Base-by-base conservation (phyloP, 64 coral and sea anemone species). In the Dendrophyllia cribrosa region DNA sequence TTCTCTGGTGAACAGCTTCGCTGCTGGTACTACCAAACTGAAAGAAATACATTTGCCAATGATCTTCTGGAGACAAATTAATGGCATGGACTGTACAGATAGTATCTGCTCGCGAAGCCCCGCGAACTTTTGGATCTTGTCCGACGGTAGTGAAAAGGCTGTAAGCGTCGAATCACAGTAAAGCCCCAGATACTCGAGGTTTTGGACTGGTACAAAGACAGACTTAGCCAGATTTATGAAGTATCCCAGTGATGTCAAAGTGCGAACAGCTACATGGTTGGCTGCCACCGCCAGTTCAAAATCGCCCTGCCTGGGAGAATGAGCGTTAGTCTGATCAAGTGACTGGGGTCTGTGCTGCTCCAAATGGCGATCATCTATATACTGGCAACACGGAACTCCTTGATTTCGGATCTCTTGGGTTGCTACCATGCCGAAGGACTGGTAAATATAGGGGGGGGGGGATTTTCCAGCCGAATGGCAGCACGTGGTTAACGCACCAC, bases 351-450 rank as follows among this genome's bases (percentile, higher is more conserved):
- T 23, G n/a, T 64, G 82, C 59, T 66, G 12, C 12, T 0, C 63
- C 63, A 66, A 9, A 66, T 90, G 88, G 12, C 88, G 60, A 53
- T 90, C 88, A 70, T 90, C 75, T 51, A 90, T 81, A 70, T 90
- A 66, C 63, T 66, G 63, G 63, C 0, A 66, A 66, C 63, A 66
- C 21, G 63, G 58, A 59, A 59, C 58, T 17, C 82, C 82, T 48
- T 66, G 60, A 46, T 26, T 66, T 6, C 82, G 59, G 82, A 68
- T 66, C 15, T 3, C 78, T 22, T 90, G 74, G 17, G 88, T 60
- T 66, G 75, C 66, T 6, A 90, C n/a, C n/a, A 90, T 46, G 49
- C 88, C 88, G 23, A 76, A 69, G 20, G 88, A 48, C 49, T 81
- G 76, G 51, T 90, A 90, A n/a, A 90, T 65, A 50, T 58, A 90